phyloP scores from a whole-genome alignment of 2,113 vertebrate genomes.

The Apteryx owenii region DNA sequence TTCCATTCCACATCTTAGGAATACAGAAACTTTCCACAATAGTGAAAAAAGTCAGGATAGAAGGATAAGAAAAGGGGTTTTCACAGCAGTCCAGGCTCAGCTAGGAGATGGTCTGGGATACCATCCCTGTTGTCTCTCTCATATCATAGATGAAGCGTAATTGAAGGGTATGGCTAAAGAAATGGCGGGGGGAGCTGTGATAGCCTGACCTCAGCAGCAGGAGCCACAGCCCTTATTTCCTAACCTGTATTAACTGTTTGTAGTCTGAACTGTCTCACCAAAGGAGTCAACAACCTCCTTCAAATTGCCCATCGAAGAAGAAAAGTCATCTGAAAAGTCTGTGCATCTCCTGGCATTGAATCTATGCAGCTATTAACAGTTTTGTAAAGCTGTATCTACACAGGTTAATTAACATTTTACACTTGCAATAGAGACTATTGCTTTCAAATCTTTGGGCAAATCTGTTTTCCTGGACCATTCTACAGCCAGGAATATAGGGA shows the following conservation, averaged over 20 bases:
- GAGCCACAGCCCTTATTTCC: neutral
- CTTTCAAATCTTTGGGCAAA: neutral
- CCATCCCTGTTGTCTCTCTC: neutral
- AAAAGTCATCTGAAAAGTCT: neutral
- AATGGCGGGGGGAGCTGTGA: no score
- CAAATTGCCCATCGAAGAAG: neutral
- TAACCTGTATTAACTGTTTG: neutral
- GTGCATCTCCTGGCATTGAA: neutral
- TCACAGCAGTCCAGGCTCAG: neutral
- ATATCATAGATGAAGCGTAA: neutral
- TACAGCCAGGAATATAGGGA: neutral
- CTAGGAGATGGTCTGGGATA: neutral
- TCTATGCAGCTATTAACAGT: neutral
- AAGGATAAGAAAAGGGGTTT: neutral
- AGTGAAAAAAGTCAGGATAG: neutral
- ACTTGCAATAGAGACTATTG: neutral
- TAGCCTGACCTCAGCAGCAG: neutral
- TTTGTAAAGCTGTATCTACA: neutral
- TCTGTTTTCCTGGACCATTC: neutral
- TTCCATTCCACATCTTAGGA: neutral
- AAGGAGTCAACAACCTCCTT: fast-evolving
- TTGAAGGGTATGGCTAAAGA: neutral
- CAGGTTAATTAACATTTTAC: neutral
- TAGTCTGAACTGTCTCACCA: neutral
- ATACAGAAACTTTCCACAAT: neutral